Conservation (phyloP, 2,888 invertebrate genomes). For the Agrochola macilenta region DNA sequence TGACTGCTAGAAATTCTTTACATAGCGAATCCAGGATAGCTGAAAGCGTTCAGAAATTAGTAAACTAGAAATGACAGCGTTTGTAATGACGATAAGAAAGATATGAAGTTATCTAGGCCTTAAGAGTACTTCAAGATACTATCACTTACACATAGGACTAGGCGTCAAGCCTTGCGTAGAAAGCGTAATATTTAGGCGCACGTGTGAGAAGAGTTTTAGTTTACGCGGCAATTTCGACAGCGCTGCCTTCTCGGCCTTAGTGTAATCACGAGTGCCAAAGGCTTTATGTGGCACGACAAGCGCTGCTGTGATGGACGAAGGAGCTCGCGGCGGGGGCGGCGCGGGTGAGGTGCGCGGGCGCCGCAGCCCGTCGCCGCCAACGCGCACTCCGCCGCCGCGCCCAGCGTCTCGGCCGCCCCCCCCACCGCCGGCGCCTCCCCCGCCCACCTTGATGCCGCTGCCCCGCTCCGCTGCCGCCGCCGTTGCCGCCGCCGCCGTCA, state of each 20-base stretch:
- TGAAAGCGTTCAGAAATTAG: slow-evolving; percentile 88
- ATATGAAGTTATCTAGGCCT: slow-evolving; percentile 42
- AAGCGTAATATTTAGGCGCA: slow-evolving; percentile 93
- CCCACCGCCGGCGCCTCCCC: slow-evolving; percentile 77
- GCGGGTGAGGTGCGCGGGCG: slow-evolving; percentile 86
- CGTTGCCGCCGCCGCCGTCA: slow-evolving; percentile 79
- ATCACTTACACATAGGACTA: slow-evolving; percentile 93
- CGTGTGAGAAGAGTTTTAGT: slow-evolving; percentile 92
- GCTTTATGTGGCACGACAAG: slow-evolving; percentile 94
- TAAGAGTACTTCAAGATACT: slow-evolving; percentile 18
- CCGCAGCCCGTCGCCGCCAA: slow-evolving; percentile 82
- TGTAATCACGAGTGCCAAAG: slow-evolving; percentile 94
- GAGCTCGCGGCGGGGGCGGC: slow-evolving; percentile 85
- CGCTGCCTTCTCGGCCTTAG: slow-evolving; percentile 92
- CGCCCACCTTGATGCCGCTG: slow-evolving; percentile 85
- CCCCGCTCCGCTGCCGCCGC: slow-evolving; percentile 83
- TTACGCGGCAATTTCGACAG: slow-evolving; percentile 92
- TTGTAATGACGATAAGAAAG: slow-evolving; percentile 51
- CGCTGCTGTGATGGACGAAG: slow-evolving; percentile 92
- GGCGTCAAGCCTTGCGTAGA: slow-evolving; percentile 94
- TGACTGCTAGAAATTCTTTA: slow-evolving; percentile 96
- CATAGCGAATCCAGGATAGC: slow-evolving; percentile 97
- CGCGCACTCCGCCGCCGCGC: slow-evolving; percentile 84
- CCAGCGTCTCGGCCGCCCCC: slow-evolving; percentile 80
- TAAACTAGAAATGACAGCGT: slow-evolving; percentile 61